Evolutionary conservation across 37 sponge, comb jelly and placozoan species (phyloP).

Genomic region (Aplysina aerophoba): DNA sequence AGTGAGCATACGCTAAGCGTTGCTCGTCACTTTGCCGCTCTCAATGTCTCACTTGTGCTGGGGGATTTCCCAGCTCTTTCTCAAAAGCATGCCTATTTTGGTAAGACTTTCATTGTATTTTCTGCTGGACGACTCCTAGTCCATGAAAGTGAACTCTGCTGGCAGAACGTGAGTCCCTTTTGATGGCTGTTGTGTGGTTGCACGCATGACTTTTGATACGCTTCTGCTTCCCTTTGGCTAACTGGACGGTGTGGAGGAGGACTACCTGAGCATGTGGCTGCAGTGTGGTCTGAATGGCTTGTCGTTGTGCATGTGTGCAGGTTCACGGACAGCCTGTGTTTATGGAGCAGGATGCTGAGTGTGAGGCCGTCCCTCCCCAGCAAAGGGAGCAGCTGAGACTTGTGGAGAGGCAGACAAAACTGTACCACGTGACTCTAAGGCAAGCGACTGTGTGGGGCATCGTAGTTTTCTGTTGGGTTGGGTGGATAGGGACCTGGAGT

Average conservation of each 20-base stretch:
- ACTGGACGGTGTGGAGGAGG: too few relatives aligned
- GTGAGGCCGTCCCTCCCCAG: constrained; percentile 55
- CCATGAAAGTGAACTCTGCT: constrained; percentile 46
- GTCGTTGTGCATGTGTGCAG: not conserved
- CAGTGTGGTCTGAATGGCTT: not conserved
- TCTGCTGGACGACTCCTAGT: constrained; percentile 48
- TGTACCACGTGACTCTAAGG: constrained; percentile 64
- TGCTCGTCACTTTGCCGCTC: constrained; percentile 54
- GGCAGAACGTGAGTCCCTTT: constrained; percentile 45
- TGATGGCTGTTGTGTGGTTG: not conserved
- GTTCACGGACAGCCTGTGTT: constrained; percentile 26
- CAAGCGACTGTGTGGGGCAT: not conserved
- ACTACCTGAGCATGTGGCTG: too few relatives aligned
- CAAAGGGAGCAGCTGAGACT: constrained; percentile 22
- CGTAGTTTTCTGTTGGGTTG: too few relatives aligned
- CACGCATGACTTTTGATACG: not conserved
- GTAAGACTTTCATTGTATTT: constrained; percentile 67
- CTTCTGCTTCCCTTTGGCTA: too few relatives aligned
- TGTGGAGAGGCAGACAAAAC: constrained; percentile 43
- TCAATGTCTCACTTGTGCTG: constrained; percentile 47
- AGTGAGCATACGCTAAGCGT: constrained; percentile 55
- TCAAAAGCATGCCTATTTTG: constrained; percentile 79
- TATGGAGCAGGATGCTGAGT: constrained; percentile 12
- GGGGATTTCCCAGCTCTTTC: constrained; percentile 61
- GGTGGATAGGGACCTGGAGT: too few relatives aligned